These are phyloP conservation scores for Sebastes goodei DNA, from an alignment of 2,797 vertebrate genomes.

Conservation along the genomic window DNA sequence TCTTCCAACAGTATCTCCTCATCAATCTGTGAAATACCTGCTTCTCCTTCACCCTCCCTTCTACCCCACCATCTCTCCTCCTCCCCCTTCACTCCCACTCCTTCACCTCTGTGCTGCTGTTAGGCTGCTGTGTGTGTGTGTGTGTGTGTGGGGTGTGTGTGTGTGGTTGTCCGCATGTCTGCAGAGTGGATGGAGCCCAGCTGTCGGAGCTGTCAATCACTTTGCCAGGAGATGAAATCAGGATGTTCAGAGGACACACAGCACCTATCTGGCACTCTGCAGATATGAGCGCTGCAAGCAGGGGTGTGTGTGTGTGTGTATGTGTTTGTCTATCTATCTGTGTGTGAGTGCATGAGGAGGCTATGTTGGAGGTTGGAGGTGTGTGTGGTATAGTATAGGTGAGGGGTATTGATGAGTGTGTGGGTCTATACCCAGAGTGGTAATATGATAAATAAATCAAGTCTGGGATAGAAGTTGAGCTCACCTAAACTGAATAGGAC, in stretches of 20 bases:
- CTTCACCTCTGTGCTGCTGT: conserved; percentile 37
- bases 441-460: conserved; percentile 35
- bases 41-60: conserved; percentile 8
- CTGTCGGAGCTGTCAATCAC: conserved; percentile 85
- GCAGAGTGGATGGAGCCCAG: conserved; percentile 71
- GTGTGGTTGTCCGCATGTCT: conserved; percentile 72
- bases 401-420: conserved; percentile 4
- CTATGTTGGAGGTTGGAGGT: background rate
- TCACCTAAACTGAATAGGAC: background rate
- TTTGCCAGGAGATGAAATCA: conserved; percentile 83
- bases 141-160: conserved; percentile 1
- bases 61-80: background rate
- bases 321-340: background rate
- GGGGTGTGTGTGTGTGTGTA: conserved; percentile 12
- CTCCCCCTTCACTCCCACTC: conserved; percentile 7
- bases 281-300: conserved; percentile 79
- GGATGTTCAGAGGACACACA: conserved; percentile 84
- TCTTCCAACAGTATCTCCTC: conserved; percentile 39
- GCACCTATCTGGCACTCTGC: conserved; percentile 79
- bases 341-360: background rate
- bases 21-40: conserved; percentile 56
- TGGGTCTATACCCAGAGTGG: conserved; percentile 1
- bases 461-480: background rate
- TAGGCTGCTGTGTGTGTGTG: conserved; percentile 26
- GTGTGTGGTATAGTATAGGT: conserved; percentile 8